Evolutionary conservation across 2,797 vertebrate genomes (phyloP).

Genomic region (Champsocephalus esox): DNA sequence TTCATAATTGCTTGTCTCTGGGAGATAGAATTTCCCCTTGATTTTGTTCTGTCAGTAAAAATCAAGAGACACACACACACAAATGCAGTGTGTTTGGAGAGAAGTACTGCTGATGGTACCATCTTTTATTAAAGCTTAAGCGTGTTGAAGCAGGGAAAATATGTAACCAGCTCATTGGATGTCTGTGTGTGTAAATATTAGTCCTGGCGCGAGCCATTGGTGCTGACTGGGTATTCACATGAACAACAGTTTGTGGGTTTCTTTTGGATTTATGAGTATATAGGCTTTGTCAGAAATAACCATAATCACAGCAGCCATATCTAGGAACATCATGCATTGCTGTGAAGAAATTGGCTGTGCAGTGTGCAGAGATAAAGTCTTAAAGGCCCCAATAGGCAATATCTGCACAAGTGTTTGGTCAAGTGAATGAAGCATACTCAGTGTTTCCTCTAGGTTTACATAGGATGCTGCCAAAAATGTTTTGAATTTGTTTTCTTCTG

Average conservation of each 20-base stretch:
- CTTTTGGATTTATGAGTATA: slow-evolving; percentile 15
- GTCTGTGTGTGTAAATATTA: slow-evolving; percentile 64
- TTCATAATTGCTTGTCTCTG: slow-evolving; percentile 49
- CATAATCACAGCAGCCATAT: slow-evolving; percentile 11
- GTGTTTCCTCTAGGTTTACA: no score
- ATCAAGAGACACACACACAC: slow-evolving; percentile 19
- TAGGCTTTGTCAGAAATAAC: slow-evolving; percentile 19
- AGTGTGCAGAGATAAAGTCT: neutral
- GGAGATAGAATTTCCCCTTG: slow-evolving; percentile 37
- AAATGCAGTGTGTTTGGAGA: slow-evolving; percentile 38
- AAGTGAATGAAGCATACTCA: neutral
- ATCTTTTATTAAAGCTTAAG: slow-evolving; percentile 66
- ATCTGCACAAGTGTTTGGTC: neutral
- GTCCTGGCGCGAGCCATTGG: slow-evolving; percentile 39
- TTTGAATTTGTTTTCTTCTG: no score
- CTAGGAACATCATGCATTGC: neutral
- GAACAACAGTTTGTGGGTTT: slow-evolving; percentile 19
- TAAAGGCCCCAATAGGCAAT: neutral
- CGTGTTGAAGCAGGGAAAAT: slow-evolving; percentile 55
- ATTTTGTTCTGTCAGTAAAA: slow-evolving; percentile 42
- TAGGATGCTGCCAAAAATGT: no score
- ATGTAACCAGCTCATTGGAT: slow-evolving; percentile 52
- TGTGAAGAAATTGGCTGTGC: neutral
- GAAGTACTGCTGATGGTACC: slow-evolving; percentile 50
- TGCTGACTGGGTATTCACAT: slow-evolving; percentile 32